Evolutionary conservation across 2,113 vertebrate genomes (phyloP).

Genomic region (Dipodomys ordii): DNA sequence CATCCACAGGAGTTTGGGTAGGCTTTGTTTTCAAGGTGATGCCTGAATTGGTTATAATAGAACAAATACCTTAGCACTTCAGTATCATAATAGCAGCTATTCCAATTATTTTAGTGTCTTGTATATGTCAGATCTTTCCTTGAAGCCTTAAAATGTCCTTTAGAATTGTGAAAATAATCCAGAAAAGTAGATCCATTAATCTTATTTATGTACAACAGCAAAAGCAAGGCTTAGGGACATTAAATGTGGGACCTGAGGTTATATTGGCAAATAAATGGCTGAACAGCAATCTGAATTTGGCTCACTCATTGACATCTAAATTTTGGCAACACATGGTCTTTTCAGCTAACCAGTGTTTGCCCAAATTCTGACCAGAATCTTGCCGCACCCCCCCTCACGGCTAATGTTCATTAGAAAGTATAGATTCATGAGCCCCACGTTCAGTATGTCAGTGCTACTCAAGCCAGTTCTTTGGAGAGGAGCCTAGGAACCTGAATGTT

Average conservation of each 20-base stretch:
- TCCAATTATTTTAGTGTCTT: neutral
- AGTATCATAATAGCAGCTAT: neutral
- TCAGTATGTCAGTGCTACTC: neutral
- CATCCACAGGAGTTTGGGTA: neutral
- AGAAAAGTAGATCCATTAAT: neutral
- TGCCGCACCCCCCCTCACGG: neutral
- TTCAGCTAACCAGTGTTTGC: neutral
- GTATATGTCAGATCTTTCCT: neutral
- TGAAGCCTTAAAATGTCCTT: neutral
- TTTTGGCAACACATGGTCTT: constrained; percentile 14
- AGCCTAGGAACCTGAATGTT: neutral
- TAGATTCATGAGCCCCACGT: neutral
- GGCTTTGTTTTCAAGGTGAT: neutral
- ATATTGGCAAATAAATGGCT: neutral
- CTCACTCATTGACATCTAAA: neutral
- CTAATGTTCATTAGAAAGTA: neutral
- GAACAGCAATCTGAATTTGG: neutral
- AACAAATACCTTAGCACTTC: neutral
- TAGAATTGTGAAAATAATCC: constrained; percentile 34
- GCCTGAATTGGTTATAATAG: neutral
- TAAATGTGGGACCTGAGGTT: neutral
- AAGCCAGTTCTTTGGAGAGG: neutral
- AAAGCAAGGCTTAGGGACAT: neutral
- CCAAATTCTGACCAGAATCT: constrained; percentile 9
- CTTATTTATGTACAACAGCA: neutral